phyloP scores from a whole-genome alignment of 92 coral and sea anemone species.

The Porites cylindrica region DNA sequence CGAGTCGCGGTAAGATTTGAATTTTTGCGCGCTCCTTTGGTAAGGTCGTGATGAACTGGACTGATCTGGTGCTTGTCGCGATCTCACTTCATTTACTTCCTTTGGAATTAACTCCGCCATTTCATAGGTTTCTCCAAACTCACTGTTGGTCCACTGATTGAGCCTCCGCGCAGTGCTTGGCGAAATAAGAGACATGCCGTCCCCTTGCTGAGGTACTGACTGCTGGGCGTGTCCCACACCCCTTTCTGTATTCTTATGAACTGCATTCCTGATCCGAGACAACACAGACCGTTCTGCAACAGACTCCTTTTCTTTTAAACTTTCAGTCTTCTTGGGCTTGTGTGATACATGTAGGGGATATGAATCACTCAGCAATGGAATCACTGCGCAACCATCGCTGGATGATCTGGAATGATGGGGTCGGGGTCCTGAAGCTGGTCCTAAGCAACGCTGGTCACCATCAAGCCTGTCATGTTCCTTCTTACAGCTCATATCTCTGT shows the following conservation, averaged over 20 bases:
- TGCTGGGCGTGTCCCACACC: slow-evolving; percentile 8
- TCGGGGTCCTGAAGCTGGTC: slow-evolving; percentile 27
- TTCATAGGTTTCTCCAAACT: slow-evolving; percentile 68
- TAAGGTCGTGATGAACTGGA: slow-evolving; percentile 35
- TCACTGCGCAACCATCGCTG: slow-evolving; percentile 80
- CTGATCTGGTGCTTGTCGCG: not conserved
- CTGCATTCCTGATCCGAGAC: slow-evolving; percentile 20
- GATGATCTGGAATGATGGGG: slow-evolving; percentile 77
- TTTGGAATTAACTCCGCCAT: slow-evolving; percentile 45
- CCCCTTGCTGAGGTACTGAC: slow-evolving; percentile 44
- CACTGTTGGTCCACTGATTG: slow-evolving; percentile 79
- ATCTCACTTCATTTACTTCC: slow-evolving; percentile 5
- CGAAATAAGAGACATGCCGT: slow-evolving; percentile 71
- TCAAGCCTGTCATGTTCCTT: slow-evolving; percentile 21
- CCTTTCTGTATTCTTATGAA: slow-evolving; percentile 20
- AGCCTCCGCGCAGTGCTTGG: slow-evolving; percentile 84
- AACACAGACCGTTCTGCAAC: slow-evolving; percentile 14
- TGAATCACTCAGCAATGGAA: slow-evolving; percentile 76
- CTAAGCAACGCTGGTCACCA: slow-evolving; percentile 22
- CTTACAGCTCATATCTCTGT: slow-evolving; percentile 9
- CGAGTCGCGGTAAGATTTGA: slow-evolving; percentile 86
- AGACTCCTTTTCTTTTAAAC: slow-evolving; percentile 22
- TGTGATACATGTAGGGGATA: slow-evolving; percentile 87
- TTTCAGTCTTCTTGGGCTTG: slow-evolving; percentile 50
- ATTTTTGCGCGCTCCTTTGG: slow-evolving; percentile 69